phyloP scores from a whole-genome alignment of 2,113 vertebrate genomes.

The Epinephelus moara region DNA sequence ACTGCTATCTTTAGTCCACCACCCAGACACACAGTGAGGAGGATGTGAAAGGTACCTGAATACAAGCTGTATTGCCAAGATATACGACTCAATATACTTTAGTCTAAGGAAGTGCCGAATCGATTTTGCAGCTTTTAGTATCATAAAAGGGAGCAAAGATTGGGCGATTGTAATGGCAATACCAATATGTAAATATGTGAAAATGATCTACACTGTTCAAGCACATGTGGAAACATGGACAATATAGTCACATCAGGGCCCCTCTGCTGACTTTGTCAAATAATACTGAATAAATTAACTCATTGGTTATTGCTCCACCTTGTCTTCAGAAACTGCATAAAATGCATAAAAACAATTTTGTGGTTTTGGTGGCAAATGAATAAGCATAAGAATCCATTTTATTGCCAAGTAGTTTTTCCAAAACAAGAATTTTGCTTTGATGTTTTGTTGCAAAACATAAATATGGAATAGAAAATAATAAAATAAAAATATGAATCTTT shows the following conservation, averaged over 20 bases:
- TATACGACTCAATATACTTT: not conserved
- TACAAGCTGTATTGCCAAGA: not conserved
- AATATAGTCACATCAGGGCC: not conserved
- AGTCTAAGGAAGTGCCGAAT: not conserved
- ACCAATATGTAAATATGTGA: not conserved
- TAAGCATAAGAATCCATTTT: no score
- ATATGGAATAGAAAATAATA: no score
- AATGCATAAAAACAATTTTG: not conserved
- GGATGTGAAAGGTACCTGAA: not conserved
- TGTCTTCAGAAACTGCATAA: not conserved
- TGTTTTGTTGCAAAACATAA: no score
- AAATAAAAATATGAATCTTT: no score
- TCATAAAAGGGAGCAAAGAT: not conserved
- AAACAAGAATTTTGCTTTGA: no score
- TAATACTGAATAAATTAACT: not conserved
- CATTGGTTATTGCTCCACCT: not conserved
- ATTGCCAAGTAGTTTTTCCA: no score
- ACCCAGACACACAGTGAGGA: not conserved
- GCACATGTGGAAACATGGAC: not conserved
- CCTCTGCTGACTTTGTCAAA: not conserved
- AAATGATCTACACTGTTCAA: not conserved
- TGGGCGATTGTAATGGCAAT: not conserved
- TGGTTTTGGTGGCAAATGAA: no score
- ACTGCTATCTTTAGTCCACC: constrained; percentile 35
- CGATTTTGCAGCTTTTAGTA: not conserved